phyloP scores from a whole-genome alignment of 2,888 invertebrate species.

The Eristalinus aeneus region DNA sequence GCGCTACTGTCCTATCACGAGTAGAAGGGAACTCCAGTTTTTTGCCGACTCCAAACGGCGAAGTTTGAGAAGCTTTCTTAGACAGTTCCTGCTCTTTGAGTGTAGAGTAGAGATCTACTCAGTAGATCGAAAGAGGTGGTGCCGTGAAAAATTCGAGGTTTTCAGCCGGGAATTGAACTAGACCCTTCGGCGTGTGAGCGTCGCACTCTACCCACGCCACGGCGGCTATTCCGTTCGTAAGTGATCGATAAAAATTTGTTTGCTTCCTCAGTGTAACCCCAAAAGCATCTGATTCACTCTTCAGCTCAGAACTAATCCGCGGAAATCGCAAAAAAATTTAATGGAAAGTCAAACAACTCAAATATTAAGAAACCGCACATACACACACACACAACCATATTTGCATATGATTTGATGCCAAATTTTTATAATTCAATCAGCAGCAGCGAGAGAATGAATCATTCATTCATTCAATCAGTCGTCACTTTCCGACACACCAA shows the following conservation, averaged over 20 bases:
- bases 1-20: too few species aligned
- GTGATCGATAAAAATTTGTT: not conserved
- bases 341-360: not conserved
- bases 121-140: too few species aligned
- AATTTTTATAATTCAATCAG: slow-evolving; percentile 56
- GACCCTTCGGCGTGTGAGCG: too few species aligned
- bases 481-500: slow-evolving; percentile 29
- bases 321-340: slow-evolving; percentile 44
- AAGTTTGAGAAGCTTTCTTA: too few species aligned
- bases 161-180: too few species aligned
- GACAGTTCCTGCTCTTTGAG: too few species aligned
- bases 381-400: not conserved
- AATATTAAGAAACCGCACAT: too few species aligned
- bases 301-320: slow-evolving; percentile 36
- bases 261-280: slow-evolving; percentile 29
- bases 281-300: slow-evolving; percentile 18
- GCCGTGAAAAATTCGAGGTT: too few species aligned
- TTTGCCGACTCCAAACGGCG: too few species aligned
- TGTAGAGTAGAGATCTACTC: too few species aligned
- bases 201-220: too few species aligned
- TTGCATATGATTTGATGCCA: slow-evolving; percentile 53
- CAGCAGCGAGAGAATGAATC: slow-evolving; percentile 45
- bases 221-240: not conserved
- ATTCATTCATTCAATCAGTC: slow-evolving; percentile 56
- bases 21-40: too few species aligned